A percentile compares a stretch with the other conserved stretches of the same genome.
Evolutionary conservation across 2,888 invertebrate species (phyloP).

Genomic region (Tortrix viridana): DNA sequence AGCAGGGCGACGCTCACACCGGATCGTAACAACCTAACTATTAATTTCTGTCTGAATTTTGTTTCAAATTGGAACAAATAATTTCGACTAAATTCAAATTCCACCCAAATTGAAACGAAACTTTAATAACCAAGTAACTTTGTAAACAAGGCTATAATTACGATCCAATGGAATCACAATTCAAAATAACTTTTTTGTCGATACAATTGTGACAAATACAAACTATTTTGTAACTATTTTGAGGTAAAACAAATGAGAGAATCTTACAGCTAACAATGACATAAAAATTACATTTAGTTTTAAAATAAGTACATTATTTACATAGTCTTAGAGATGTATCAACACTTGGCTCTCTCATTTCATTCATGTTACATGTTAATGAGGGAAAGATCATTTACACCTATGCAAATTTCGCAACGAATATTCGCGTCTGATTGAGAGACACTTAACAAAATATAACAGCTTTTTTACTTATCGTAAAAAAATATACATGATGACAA

Average conservation of each 20-base stretch:
- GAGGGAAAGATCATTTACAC: constrained; percentile 7
- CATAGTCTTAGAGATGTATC: constrained; percentile 65
- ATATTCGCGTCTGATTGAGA: background rate
- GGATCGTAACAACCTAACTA: constrained; percentile 6
- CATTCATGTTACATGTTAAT: constrained; percentile 45
- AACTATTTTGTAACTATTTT: constrained; percentile 58
- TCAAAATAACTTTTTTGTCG: constrained; percentile 1
- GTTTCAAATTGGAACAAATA: background rate
- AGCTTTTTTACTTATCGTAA: background rate
- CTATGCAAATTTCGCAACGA: constrained; percentile 3
- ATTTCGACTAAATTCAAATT: too few species aligned
- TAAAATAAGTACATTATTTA: constrained; percentile 69
- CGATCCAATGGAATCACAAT: constrained; percentile 6
- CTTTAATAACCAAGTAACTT: background rate
- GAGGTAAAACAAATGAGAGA: constrained; percentile 73
- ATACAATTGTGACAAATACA: constrained; percentile 38
- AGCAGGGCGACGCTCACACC: constrained; percentile 24
- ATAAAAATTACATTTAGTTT: constrained; percentile 63
- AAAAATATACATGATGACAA: background rate
- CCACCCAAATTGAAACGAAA: too few species aligned
- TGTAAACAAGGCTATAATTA: background rate
- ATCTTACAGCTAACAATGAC: constrained; percentile 66
- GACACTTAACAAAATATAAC: background rate
- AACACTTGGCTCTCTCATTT: constrained; percentile 75
- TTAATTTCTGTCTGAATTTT: background rate